These are phyloP conservation scores for Ictalurus furcatus DNA, from an alignment of 2,113 vertebrate genomes.

Conservation along the genomic window DNA sequence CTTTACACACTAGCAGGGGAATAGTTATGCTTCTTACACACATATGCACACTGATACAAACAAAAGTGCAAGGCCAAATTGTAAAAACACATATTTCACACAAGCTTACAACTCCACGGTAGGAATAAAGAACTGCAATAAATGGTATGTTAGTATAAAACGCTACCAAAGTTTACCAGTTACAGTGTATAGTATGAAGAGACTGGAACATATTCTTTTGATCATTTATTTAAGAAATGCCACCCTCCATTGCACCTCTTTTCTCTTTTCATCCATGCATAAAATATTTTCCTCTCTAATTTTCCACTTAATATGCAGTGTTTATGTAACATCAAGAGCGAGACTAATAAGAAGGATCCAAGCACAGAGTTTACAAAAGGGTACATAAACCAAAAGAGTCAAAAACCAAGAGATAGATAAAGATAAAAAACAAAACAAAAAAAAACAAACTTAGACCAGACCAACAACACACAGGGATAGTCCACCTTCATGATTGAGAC, in stretches of 20 bases:
- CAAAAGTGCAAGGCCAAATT: neutral
- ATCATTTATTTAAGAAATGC: neutral
- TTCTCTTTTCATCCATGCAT: neutral
- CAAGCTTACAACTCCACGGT: neutral
- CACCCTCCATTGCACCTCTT: neutral
- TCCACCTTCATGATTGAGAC: neutral
- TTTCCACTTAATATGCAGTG: neutral
- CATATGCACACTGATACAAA: neutral
- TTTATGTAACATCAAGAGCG: conserved; percentile 5
- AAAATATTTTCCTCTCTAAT: neutral
- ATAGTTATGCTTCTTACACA: conserved; percentile 19
- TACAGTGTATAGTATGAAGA: neutral
- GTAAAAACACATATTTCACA: neutral
- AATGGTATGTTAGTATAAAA: neutral
- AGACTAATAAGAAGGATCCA: neutral
- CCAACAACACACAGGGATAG: neutral
- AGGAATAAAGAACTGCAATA: neutral
- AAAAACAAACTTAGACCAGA: neutral
- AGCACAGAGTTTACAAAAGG: neutral
- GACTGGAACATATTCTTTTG: neutral
- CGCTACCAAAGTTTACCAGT: neutral
- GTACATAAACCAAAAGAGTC: neutral
- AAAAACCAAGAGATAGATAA: neutral
- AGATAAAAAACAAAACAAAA: neutral
- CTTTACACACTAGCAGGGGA: conserved; percentile 10